Evolutionary conservation across 2,797 vertebrate genomes (phyloP).

Genomic region (Heterohyrax brucei): DNA sequence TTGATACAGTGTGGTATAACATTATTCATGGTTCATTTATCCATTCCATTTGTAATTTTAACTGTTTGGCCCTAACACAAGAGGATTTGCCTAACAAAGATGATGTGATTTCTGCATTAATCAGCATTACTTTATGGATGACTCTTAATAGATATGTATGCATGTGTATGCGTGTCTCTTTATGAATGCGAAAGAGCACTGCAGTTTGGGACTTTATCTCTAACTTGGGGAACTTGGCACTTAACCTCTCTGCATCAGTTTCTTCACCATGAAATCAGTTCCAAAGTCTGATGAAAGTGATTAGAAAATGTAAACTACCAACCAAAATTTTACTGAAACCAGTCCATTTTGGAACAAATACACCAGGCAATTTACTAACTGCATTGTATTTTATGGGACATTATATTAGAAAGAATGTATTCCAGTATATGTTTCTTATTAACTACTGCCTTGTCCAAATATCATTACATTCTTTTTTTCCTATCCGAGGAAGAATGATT

Average conservation of each 20-base stretch:
- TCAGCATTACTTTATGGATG: slow-evolving; percentile 62
- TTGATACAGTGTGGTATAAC: not conserved
- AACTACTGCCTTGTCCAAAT: slow-evolving; percentile 72
- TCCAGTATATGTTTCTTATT: slow-evolving; percentile 69
- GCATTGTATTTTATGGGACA: not conserved
- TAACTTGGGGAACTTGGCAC: slow-evolving; percentile 21
- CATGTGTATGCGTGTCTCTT: not conserved
- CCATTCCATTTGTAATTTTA: slow-evolving; percentile 44
- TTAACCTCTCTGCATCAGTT: slow-evolving; percentile 37
- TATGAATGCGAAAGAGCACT: not conserved
- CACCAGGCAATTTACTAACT: slow-evolving; percentile 40
- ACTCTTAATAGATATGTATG: not conserved
- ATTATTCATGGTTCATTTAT: slow-evolving; percentile 43
- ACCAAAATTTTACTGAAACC: slow-evolving; percentile 55
- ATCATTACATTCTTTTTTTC: slow-evolving; percentile 62
- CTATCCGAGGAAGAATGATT: slow-evolving; percentile 59
- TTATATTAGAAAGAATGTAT: slow-evolving; percentile 54
- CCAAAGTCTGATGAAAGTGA: slow-evolving; percentile 50
- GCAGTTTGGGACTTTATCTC: slow-evolving; percentile 28
- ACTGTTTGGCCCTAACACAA: slow-evolving; percentile 26
- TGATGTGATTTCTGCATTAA: not conserved
- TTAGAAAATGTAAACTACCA: slow-evolving; percentile 53
- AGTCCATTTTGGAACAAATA: slow-evolving; percentile 35
- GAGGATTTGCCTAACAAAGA: slow-evolving; percentile 48
- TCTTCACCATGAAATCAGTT: slow-evolving; percentile 66